A percentile compares a stretch with the other conserved stretches of the same genome.
These are phyloP conservation scores for Liolophura sinensis DNA, from an alignment of 1,140 invertebrate genomes.

Conservation along the genomic window DNA sequence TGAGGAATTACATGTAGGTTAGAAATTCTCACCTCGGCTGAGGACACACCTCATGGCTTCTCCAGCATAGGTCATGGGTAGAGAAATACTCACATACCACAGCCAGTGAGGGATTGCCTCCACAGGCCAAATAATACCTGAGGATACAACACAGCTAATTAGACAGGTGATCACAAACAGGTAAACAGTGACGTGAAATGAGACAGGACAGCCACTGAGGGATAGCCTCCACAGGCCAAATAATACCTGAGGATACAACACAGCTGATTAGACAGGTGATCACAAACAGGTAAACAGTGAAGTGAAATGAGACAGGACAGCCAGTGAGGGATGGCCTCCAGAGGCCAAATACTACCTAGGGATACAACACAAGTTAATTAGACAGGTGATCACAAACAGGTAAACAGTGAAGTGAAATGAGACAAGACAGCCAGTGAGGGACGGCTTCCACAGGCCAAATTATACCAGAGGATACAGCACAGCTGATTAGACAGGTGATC, in stretches of 20 bases:
- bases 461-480: background rate
- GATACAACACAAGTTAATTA: too few species aligned
- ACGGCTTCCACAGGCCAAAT: background rate
- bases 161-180: too few species aligned
- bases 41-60: constrained; percentile 86
- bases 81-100: constrained; percentile 77
- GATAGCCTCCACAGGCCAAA: background rate
- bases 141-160: constrained; percentile 40
- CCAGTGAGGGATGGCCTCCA: background rate
- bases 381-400: too few species aligned
- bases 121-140: constrained; percentile 89
- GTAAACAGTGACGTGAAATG: background rate
- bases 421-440: background rate
- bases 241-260: background rate
- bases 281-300: constrained; percentile 1
- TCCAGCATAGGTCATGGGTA: constrained; percentile 89
- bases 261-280: too few species aligned
- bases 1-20: too few species aligned
- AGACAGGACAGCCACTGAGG: background rate
- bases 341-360: background rate
- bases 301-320: background rate
- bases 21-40: constrained; percentile 74
- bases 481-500: too few species aligned
- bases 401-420: background rate
- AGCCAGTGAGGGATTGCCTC: constrained; percentile 88